Base-by-base conservation (phyloP, 1,140 invertebrate species). In the Laodelphax striatellus region DNA sequence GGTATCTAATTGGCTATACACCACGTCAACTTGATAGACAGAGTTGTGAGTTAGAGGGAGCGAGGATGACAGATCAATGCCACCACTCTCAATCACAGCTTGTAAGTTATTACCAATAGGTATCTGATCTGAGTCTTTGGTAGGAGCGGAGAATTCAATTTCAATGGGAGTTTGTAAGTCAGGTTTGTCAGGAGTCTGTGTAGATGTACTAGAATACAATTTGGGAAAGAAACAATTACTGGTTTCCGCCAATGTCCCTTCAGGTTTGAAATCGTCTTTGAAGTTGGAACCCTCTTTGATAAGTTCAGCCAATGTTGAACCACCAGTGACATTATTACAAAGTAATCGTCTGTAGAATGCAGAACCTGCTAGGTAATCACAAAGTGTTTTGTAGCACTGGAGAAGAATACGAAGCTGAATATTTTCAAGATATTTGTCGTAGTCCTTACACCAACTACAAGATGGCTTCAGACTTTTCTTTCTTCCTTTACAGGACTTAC, bases 351-450 rank as follows among this genome's bases (percentile, higher is more conserved):
- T 77, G 69, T 84, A 90, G 52, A 89, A 78, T 17, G 79, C 76
- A 4, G 86, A 87, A 58, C 80, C 82, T 22, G 58, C 82, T 58
- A 94, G 76, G 73, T 88, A 91, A 68, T 86, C 80, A 77, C 91
- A 94, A 11, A 94, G 75, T 65, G 90, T 89, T 73, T 90, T 90
- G 70, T 92, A 95, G 75, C 90, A 92, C 67, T 90, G 85, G 55
- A 94, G 70, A 19, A 93, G 74, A 68, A 90, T 85, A 56, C 86
- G 77, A 66, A 94, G 74, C 62, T 87, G 83, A 60, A 84, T 83
- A 74, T 94, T 93, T 72, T 93, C 90, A 19, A 81, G 75, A 72
- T 93, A 94, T 64, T 85, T 83, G 14, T 82, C 80, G 68, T 88
- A 88, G 68, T 91, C 86, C 72, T 87, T 87, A 72, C 92, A 95